Conservation (phyloP, 2,888 invertebrate genomes). For the Drosophila subsilvestris region DNA sequence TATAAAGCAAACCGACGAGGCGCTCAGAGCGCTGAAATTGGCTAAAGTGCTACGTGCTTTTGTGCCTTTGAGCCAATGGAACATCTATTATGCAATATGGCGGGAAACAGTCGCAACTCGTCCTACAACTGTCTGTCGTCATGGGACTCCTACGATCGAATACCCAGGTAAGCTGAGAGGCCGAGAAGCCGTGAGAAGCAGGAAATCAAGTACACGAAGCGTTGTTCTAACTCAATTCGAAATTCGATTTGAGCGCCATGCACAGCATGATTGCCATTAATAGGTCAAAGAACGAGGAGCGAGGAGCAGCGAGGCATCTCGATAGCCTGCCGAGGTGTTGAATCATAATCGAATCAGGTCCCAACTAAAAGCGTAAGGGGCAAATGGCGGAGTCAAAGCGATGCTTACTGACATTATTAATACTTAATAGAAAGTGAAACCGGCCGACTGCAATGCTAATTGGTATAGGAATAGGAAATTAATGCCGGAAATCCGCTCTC, state of each 20-base stretch:
- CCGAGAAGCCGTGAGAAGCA: constrained; percentile 20
- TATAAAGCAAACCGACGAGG: constrained; percentile 47
- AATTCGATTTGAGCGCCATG: constrained; percentile 26
- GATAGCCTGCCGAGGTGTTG: constrained; percentile 19
- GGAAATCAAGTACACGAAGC: constrained; percentile 55
- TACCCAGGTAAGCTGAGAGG: constrained; percentile 89
- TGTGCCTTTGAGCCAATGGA: constrained; percentile 78
- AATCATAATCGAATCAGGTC: constrained; percentile 37
- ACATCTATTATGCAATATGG: constrained; percentile 84
- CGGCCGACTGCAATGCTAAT: constrained; percentile 4
- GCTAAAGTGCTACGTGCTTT: constrained; percentile 30
- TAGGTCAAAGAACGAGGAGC: constrained; percentile 23
- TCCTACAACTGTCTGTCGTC: constrained; percentile 95
- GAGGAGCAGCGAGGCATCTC: not conserved
- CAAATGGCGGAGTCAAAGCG: constrained; percentile 14
- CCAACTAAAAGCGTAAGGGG: constrained; percentile 59
- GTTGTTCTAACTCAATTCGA: constrained; percentile 28
- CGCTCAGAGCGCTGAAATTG: constrained; percentile 52
- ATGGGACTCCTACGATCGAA: constrained; percentile 96
- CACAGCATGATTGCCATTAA: constrained; percentile 31
- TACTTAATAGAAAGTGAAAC: constrained; percentile 6
- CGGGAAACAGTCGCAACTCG: constrained; percentile 91
- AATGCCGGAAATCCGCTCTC: constrained; percentile 11
- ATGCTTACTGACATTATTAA: constrained; percentile 12
- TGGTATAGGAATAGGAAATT: constrained; percentile 4